phyloP scores from a whole-genome alignment of 2,888 invertebrate species.

The Altica lythri region DNA sequence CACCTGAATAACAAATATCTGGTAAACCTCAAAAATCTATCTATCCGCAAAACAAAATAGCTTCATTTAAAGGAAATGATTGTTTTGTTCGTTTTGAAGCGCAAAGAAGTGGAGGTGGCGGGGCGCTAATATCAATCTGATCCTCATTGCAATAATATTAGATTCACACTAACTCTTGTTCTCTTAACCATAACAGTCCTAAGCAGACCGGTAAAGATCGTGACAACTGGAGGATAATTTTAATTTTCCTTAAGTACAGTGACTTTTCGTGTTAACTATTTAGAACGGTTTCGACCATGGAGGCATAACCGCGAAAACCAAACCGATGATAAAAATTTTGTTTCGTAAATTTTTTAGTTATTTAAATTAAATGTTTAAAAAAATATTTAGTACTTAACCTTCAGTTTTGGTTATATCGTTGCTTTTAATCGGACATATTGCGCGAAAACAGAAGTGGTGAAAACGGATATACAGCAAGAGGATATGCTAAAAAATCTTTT shows the following conservation, averaged over 20 bases:
- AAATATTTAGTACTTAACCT: no score
- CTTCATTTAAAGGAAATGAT: neutral
- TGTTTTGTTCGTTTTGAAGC: conserved; percentile 22
- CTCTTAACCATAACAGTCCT: conserved; percentile 34
- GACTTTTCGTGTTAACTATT: conserved; percentile 31
- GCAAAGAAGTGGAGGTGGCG: conserved; percentile 32
- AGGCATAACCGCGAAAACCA: neutral
- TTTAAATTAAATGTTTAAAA: no score
- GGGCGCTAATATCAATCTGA: conserved; percentile 47
- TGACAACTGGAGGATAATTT: conserved; percentile 27
- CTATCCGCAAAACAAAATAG: neutral
- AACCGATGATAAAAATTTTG: neutral
- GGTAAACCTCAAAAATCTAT: neutral
- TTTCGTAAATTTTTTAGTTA: no score
- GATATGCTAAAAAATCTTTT: conserved; percentile 39
- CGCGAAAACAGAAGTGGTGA: conserved; percentile 39
- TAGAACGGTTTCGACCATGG: conserved; percentile 2
- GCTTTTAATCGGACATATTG: conserved; percentile 24
- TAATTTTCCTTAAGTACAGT: conserved; percentile 30
- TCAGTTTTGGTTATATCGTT: conserved; percentile 22
- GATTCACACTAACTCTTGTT: conserved; percentile 40
- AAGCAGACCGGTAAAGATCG: conserved; percentile 34
- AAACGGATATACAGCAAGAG: conserved; percentile 40
- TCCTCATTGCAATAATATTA: conserved; percentile 44
- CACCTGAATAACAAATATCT: no score